Evolutionary conservation across 2,888 invertebrate genomes (phyloP), one percentile per base, ranked within the genome.

Genomic region (Acrobasis consociella): DNA sequence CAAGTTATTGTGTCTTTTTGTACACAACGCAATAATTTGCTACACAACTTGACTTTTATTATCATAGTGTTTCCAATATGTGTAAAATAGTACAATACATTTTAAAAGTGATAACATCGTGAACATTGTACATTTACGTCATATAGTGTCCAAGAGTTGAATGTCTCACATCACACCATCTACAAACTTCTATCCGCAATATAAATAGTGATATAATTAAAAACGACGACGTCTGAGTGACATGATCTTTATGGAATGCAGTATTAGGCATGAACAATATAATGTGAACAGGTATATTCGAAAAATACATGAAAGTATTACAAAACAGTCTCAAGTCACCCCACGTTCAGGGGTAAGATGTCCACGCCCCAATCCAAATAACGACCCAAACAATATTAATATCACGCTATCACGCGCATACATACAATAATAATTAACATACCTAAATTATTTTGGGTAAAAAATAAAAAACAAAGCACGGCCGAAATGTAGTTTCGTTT

Each of bases 1-100:
- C 84, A 83, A 85, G 80, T 83, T 75, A 76, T 72, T 70, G 77
- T 79, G 74, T 76, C 72, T 77, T 74, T 70, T 72, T 71, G 71
- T 71, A 78, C 71, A 77, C 66, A 66, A 70, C 71, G 77, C 66
- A 66, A 70, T 64, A 63, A 58, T 58, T 50, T 60, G 61, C 52
- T 64, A 62, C 64, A 65, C 62, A 65, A 63, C 66, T 60, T 65
- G 59, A 55, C 1, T 55, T 58, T 53, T 46, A 53, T n/a, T 46
- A 51, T 39, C 22, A 49, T 49, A 58, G 51, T 60, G 60, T 51
- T 64, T 64, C 70, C 71, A 78, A 76, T 75, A 74, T 70, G 72
- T 75, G 75, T 73, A 73, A n/a, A n/a, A 67, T 65, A 72, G 67
- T 67, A 70, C 69, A 67, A 69, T 77, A 77, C 58, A 58, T 59